phyloP scores from a whole-genome alignment of 2,888 invertebrate genomes.

The Cantharis rufa region DNA sequence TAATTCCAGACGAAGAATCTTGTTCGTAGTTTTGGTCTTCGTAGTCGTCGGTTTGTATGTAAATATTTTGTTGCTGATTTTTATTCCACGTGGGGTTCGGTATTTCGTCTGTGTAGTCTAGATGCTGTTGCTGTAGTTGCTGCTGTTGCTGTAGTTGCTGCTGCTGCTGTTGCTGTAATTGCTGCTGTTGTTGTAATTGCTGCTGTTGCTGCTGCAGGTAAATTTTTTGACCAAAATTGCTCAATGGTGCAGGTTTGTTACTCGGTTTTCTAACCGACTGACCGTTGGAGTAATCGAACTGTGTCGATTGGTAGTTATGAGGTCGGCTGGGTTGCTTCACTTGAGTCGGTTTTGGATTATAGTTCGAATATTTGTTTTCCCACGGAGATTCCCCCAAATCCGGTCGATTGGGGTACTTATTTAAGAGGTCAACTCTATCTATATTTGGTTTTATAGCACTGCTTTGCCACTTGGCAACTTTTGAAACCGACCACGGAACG shows the following conservation, averaged over 20 bases:
- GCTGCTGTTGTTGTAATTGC: slow-evolving; percentile 16
- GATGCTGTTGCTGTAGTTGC: background rate
- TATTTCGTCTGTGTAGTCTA: slow-evolving; percentile 11
- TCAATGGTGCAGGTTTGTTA: slow-evolving; percentile 26
- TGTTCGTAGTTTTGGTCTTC: slow-evolving; percentile 36
- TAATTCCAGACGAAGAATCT: slow-evolving; percentile 47
- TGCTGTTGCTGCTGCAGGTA: slow-evolving; percentile 37
- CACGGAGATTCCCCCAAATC: background rate
- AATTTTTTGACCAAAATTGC: slow-evolving; percentile 43
- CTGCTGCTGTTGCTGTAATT: background rate
- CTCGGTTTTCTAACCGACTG: background rate
- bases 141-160: slow-evolving; percentile 30
- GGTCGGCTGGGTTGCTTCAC: background rate
- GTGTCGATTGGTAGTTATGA: background rate
- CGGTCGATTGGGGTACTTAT: slow-evolving; percentile 20
- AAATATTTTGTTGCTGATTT: slow-evolving; percentile 43
- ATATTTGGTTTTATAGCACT: slow-evolving; percentile 54
- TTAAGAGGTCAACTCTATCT: slow-evolving; percentile 33
- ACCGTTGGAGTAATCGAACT: background rate
- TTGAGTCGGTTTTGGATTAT: background rate
- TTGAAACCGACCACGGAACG: slow-evolving; percentile 79
- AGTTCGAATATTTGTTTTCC: slow-evolving; percentile 36
- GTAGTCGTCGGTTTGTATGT: slow-evolving; percentile 35
- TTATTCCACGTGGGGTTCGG: slow-evolving; percentile 36
- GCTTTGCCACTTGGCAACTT: slow-evolving; percentile 78